These are phyloP conservation scores for Nephrocerus scutellatus DNA, from an alignment of 2,888 invertebrate genomes.

Conservation along the genomic window DNA sequence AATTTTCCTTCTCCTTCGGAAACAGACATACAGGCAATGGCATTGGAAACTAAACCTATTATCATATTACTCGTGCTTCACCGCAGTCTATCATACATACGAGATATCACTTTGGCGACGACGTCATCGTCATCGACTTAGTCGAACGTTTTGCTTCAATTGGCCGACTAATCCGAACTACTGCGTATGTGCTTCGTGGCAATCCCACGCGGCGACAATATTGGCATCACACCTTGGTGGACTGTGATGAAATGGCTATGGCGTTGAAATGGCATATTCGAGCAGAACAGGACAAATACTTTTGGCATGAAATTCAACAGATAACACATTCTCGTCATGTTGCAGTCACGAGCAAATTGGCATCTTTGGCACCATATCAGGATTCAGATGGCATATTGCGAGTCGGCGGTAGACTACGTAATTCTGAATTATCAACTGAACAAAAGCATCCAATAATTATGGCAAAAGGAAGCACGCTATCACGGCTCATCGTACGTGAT, in stretches of 20 bases:
- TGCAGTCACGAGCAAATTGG: constrained; percentile 1
- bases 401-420: too few relatives aligned
- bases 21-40: constrained; percentile 1
- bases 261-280: constrained; percentile 1
- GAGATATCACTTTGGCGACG: background rate
- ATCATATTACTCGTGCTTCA: background rate
- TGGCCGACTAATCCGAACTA: constrained; percentile 5
- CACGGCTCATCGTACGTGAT: constrained; percentile 4
- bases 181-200: constrained; percentile 5
- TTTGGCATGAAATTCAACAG: constrained; percentile 4
- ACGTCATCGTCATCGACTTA: constrained; percentile 3
- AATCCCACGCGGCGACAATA: constrained; percentile 3
- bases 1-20: background rate
- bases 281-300: constrained; percentile 5
- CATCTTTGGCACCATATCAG: constrained; percentile 5
- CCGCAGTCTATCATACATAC: background rate
- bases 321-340: constrained; percentile 4
- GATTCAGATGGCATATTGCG: too few relatives aligned
- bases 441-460: constrained; percentile 5
- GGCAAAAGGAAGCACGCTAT: constrained; percentile 1
- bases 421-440: too few relatives aligned
- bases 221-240: constrained; percentile 4
- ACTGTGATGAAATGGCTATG: constrained; percentile 2
- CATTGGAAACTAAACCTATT: background rate
- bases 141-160: constrained; percentile 5